phyloP scores from a whole-genome alignment of 1,140 invertebrate genomes.

The Prorops nasuta region DNA sequence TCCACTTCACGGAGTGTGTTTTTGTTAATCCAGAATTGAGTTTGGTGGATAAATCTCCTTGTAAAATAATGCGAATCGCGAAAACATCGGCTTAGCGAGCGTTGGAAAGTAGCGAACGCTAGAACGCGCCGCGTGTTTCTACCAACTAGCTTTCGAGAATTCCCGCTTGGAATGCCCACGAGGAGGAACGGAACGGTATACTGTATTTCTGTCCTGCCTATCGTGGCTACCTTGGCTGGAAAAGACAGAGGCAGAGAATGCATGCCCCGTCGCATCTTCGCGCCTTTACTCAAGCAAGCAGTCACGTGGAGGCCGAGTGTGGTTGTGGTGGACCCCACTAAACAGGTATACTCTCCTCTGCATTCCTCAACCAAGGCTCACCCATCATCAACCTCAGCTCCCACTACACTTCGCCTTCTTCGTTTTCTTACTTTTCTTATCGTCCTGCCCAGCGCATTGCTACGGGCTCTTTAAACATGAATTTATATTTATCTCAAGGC shows the following conservation, averaged over 20 bases:
- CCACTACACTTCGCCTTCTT: no score
- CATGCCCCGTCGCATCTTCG: conserved; percentile 36
- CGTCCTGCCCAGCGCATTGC: no score
- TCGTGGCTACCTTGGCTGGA: conserved; percentile 41
- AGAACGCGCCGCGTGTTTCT: conserved; percentile 29
- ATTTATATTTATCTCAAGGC: no score
- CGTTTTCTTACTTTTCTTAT: no score
- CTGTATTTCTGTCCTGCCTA: conserved; percentile 33
- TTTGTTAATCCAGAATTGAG: no score
- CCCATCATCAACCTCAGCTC: no score
- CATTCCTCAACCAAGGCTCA: no score
- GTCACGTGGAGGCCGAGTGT: conserved; percentile 27
- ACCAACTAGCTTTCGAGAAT: conserved; percentile 47
- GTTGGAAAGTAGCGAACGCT: conserved; percentile 29
- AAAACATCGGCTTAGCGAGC: conserved; percentile 28
- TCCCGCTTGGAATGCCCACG: conserved; percentile 48
- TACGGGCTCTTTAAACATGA: no score
- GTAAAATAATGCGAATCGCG: conserved; percentile 12
- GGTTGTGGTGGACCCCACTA: no score
- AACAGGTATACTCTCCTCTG: no score
- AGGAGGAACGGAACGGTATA: conserved; percentile 45
- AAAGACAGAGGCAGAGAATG: conserved; percentile 34
- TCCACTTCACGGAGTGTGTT: no score
- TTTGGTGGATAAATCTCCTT: no score
- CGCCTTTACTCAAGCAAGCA: conserved; percentile 31